Conservation (phyloP, 2,797 vertebrate species). For the Mus caroli region DNA sequence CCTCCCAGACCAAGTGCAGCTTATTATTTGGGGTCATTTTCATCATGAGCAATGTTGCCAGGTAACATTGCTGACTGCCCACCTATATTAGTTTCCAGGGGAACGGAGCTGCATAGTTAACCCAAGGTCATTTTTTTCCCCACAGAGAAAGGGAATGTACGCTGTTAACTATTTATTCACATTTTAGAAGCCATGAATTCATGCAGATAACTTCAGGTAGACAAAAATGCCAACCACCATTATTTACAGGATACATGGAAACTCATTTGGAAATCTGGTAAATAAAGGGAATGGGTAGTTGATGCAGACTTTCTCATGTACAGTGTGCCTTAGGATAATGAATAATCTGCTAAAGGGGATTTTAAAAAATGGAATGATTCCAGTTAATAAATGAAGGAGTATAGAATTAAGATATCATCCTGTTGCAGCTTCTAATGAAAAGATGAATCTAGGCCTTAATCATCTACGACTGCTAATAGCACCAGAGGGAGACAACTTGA, state of each 20-base stretch:
- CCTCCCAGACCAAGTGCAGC: conserved; percentile 19
- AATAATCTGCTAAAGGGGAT: not conserved
- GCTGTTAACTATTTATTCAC: conserved; percentile 62
- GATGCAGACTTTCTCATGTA: not conserved
- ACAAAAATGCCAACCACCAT: conserved; percentile 18
- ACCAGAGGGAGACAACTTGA: not conserved
- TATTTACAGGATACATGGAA: conserved; percentile 37
- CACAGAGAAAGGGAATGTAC: conserved; percentile 23
- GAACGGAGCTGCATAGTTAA: conserved; percentile 72
- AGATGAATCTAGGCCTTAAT: conserved; percentile 27
- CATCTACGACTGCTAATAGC: not conserved
- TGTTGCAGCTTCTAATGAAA: conserved; percentile 31
- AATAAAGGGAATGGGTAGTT: conserved; percentile 49
- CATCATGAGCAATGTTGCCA: conserved; percentile 65
- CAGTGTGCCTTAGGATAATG: conserved; percentile 48
- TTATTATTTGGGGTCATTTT: conserved; percentile 76
- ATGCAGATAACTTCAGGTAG: conserved; percentile 34
- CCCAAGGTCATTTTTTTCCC: conserved; percentile 64
- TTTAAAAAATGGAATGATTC: conserved; percentile 2
- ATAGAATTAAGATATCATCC: conserved; percentile 33
- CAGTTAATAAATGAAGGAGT: conserved; percentile 29
- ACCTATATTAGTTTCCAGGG: conserved; percentile 80
- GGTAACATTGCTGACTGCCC: conserved; percentile 62
- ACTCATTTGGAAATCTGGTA: conserved; percentile 35
- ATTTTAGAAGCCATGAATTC: conserved; percentile 12